Evolutionary conservation across 53 echinoderm and acorn worm species (phyloP), one percentile per base, ranked within the genome.

Genomic region (Paracentrotus lividus): DNA sequence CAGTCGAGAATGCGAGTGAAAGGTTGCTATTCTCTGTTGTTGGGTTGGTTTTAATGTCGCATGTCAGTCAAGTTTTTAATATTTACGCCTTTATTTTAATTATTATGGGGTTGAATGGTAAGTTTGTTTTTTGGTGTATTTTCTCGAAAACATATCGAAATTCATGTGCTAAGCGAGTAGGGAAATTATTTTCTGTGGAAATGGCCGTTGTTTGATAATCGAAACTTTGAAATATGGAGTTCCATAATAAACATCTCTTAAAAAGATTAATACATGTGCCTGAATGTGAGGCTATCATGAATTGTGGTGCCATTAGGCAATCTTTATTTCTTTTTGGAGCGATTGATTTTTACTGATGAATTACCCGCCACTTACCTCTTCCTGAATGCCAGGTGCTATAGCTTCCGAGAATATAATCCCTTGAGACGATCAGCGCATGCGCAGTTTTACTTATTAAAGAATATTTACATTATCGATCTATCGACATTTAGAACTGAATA

Each of bases 341-440:
- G 21, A 72, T 72, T 40, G 40, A 72, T 72, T 72, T 36, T 40
- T 72, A 40, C 40, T 36, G 72, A 72, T 72, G 29, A 72, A 72
- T 72, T 72, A 72, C 40, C 38, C 32, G 4, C 72, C 72, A 72
- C 72, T 72, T 40, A 72, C 36, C 36, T 9, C 40, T 38, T 57
- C 72, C 72, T 7, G 38, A 72, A 14, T 40, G 72, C 38, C 72
- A 72, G 36, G 72, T 72, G 72, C 20, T 36, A 4, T 51, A 12
- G 12, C 6, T 69, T 69, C 38, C 4, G 9, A 18, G 18, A 29
- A 29, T 61, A 27, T 23, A 36, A 16, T 69, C 38, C 38, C 40
- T 72, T 20, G 72, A 21, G 72, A 72, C 20, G 40, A 20, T 38
- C 18, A 40, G 72, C 72, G 40, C 72, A 40, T 72, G 36, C 72